Evolutionary conservation across 1,140 invertebrate species (phyloP).

Genomic region (Ctenoplectra terminalis): DNA sequence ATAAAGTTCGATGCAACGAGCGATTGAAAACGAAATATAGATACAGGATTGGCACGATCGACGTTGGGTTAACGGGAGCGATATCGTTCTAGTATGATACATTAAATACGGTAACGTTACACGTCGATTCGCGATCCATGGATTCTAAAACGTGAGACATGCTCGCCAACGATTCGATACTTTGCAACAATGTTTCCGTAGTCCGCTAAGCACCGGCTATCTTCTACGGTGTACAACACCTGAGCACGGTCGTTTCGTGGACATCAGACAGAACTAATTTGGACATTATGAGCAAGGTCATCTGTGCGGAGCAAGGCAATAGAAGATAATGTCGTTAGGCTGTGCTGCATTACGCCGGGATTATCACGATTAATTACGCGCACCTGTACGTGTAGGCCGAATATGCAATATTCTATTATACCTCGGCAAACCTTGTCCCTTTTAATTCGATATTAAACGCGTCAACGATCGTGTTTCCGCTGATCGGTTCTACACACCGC

Average conservation of each 20-base stretch:
- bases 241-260: constrained; percentile 60
- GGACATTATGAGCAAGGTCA: constrained; percentile 65
- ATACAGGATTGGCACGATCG: constrained; percentile 20
- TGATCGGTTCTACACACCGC: too few species aligned
- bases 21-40: neutral
- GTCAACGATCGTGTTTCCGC: too few species aligned
- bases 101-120: neutral
- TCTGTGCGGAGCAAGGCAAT: constrained; percentile 51
- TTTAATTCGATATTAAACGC: neutral
- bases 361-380: constrained; percentile 68
- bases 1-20: constrained; percentile 16
- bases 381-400: constrained; percentile 60
- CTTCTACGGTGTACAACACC: constrained; percentile 24
- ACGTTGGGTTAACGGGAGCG: neutral
- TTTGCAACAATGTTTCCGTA: constrained; percentile 9
- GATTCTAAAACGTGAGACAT: constrained; percentile 22
- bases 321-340: constrained; percentile 67
- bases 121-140: neutral
- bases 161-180: neutral
- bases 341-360: constrained; percentile 63
- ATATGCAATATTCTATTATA: constrained; percentile 55
- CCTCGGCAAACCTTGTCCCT: neutral
- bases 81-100: neutral
- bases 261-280: constrained; percentile 63
- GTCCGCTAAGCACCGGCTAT: constrained; percentile 25